These are phyloP conservation scores for Leistus spinibarbis DNA, from an alignment of 2,888 invertebrate genomes.

Conservation along the genomic window DNA sequence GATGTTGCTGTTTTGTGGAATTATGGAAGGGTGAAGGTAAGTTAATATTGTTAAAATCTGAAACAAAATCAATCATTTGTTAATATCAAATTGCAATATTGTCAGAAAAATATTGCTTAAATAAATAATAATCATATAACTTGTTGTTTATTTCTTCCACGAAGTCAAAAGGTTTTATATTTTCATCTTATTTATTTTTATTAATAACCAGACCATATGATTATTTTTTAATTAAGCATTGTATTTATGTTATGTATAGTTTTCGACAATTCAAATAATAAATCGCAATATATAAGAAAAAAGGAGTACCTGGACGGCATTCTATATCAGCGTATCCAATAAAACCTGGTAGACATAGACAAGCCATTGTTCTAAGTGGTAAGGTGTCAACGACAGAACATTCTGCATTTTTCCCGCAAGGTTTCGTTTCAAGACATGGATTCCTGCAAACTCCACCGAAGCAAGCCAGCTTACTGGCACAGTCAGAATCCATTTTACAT, in stretches of 20 bases:
- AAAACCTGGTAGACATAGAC: constrained; percentile 81
- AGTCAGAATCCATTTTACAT: constrained; percentile 82
- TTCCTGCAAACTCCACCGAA: constrained; percentile 79
- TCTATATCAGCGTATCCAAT: constrained; percentile 86
- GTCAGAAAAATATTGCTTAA: constrained; percentile 2
- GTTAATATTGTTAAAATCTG: constrained; percentile 36
- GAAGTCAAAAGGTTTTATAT: no score
- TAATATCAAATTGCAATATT: constrained; percentile 3
- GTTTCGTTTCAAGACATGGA: constrained; percentile 77
- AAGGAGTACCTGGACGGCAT: constrained; percentile 74
- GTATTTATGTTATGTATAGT: not conserved
- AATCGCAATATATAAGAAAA: constrained; percentile 20
- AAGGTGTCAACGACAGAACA: constrained; percentile 86
- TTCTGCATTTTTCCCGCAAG: constrained; percentile 80
- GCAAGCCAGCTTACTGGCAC: constrained; percentile 84
- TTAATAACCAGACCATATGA: no score
- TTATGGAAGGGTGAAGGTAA: constrained; percentile 7
- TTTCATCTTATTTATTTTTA: no score
- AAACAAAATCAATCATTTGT: constrained; percentile 39
- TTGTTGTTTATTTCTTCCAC: no score
- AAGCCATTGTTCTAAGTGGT: constrained; percentile 86
- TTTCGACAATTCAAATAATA: constrained; percentile 5
- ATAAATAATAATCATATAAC: constrained; percentile 34
- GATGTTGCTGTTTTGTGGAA: constrained; percentile 39
- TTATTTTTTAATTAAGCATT: no score